Evolutionary conservation across 2,888 invertebrate genomes (phyloP), one percentile per base, ranked within the genome.

Genomic region (Octonoba sinensis): DNA sequence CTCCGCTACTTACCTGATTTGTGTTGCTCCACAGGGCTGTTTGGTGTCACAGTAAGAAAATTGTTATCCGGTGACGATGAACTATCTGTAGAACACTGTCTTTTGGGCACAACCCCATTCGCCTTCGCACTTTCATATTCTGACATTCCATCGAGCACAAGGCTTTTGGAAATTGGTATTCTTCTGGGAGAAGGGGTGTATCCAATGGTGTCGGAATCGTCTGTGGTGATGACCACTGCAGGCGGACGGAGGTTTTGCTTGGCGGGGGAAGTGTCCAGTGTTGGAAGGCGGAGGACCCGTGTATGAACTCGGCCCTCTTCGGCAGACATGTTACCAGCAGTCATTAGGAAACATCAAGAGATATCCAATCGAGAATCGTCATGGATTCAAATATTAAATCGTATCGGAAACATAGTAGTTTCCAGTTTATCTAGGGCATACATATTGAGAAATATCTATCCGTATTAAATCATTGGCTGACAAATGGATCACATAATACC

Each of bases 241-340:
- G 72, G 72, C 11, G 76, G 76, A 1, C 47, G 51, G 16, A 66
- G 54, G 51, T 44, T 47, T 24, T 69, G 76, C 51, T 76, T 76
- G 24, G 70, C 76, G 0, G 76, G 76, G 54, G 76, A 70, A 47
- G 54, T 76, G 76, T 76, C 76, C 69, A 76, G 20, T 2, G 76
- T 76, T n/a, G 76, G 76, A 27, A 76, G 69, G 62, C 76, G 22
- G 16, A 76, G 27, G 12, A 76, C 56, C n/a, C 76, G 51, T 11
- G 76, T 76, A 36, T 76, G 76, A 22, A 46, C 62, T 54, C 62
- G 62, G 16, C 62, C 76, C 46, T 69, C 76, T 20, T 67, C 75
- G 36, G 22, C 56, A 20, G 76, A 69, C 62, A 56, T 69, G 22
- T 15, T 60, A 46, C 76, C 76, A 62, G 69, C 76, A 44, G 76